Conservation (phyloP, 1,140 invertebrate species). For the Drosophila neocordata region DNA sequence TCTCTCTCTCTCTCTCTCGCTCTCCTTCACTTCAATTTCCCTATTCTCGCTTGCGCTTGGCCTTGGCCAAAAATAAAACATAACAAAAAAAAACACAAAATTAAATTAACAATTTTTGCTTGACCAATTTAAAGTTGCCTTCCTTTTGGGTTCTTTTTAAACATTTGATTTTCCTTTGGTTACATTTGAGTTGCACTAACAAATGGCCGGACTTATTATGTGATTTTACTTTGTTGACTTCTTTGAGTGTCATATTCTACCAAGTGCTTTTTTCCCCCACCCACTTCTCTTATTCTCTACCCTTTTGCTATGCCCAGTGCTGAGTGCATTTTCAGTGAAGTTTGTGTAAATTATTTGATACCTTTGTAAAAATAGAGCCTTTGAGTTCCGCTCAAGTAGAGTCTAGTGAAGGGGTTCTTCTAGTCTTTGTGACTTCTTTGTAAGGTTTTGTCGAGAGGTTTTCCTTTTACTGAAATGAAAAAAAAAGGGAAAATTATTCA, state of each 20-base stretch:
- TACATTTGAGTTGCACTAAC: background rate
- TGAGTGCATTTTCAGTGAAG: slow-evolving; percentile 6
- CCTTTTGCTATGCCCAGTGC: slow-evolving; percentile 28
- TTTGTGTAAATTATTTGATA: slow-evolving; percentile 66
- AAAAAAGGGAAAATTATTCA: slow-evolving; percentile 1
- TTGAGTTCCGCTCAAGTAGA: slow-evolving; percentile 24
- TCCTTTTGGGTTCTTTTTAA: slow-evolving; percentile 6
- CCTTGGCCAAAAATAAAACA: slow-evolving; percentile 53
- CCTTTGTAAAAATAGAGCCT: slow-evolving; percentile 47
- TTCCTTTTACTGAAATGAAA: slow-evolving; percentile 6
- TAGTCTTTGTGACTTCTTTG: slow-evolving; percentile 44
- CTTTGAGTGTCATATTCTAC: slow-evolving; percentile 49
- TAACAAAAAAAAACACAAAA: slow-evolving; percentile 22
- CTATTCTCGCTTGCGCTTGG: slow-evolving; percentile 35
- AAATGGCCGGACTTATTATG: background rate
- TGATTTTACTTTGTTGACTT: slow-evolving; percentile 30
- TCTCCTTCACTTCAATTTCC: slow-evolving; percentile 35
- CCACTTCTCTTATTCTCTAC: background rate
- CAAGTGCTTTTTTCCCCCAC: slow-evolving; percentile 13
- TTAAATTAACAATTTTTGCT: slow-evolving; percentile 63
- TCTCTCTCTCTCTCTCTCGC: slow-evolving; percentile 10
- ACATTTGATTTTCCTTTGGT: slow-evolving; percentile 3
- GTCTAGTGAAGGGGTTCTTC: slow-evolving; percentile 32
- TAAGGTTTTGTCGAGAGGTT: slow-evolving; percentile 15
- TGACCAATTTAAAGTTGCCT: slow-evolving; percentile 38